Base-by-base conservation (phyloP, 1,140 invertebrate species). In the Macrocentrus cingulum region DNA sequence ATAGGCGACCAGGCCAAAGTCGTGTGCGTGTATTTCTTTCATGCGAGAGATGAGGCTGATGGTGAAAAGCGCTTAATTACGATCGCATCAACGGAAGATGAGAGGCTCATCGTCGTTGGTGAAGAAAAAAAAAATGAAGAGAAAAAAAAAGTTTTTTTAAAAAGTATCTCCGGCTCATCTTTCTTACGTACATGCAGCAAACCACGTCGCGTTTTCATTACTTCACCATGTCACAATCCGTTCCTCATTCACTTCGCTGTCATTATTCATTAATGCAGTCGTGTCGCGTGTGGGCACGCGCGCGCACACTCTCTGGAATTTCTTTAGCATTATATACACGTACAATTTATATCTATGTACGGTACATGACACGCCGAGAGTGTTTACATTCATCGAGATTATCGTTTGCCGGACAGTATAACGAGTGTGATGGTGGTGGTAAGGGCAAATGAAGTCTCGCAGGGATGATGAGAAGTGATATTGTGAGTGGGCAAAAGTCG, bases 61-160 rank as follows among this genome's bases (percentile, higher is more conserved):
- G 56, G 49, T 66, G 60, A 67, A 68, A 65, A 67, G 65, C 60
- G 55, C 59, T 60, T 69, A 69, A 69, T 69, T 69, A 67, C 63
- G 61, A 67, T 69, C 62, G 61, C 64, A 63, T 61, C 63, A 49
- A 48, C n/a, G 44, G 19, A 7, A 32, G 15, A 32, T 7, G 5
- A n/a, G 15, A 53, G 51, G 20, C 37, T 53, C 51, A 53, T 41
- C n/a, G n/a, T n/a, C n/a, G 29, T 19, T 44, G 9, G 45, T 22
- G 18, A 23, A 34, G 6, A 66, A 64, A 71, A 59, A 59, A 64
- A 53, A 59, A 52, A 49, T 37, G 25, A 51, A 58, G 32, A 15
- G 22, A 36, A 52, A 52, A 52, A 18, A 48, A 45, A 48, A 48
- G 19, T 8, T 22, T n/a, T 48, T 23, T 20, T 6, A 23, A 16